These are phyloP conservation scores for Homarus americanus DNA, from an alignment of 1,140 invertebrate genomes.

Conservation along the genomic window DNA sequence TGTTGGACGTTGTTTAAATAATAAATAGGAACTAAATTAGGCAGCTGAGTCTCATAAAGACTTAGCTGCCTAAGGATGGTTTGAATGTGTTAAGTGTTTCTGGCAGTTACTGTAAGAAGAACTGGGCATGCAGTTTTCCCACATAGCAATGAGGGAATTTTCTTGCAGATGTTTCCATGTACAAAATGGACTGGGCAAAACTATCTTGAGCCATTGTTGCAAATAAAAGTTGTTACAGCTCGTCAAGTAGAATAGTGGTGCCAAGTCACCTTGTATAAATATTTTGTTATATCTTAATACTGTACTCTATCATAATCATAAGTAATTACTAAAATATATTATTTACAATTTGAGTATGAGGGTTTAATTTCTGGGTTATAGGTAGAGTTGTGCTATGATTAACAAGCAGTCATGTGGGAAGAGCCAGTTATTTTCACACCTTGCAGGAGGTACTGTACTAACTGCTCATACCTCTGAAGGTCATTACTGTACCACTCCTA, in stretches of 20 bases:
- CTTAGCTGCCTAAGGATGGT: slow-evolving; percentile 7
- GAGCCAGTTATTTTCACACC: not conserved
- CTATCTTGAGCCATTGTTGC: not conserved
- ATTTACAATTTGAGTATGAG: not conserved
- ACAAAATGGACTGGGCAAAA: not conserved
- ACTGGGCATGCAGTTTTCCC: not conserved
- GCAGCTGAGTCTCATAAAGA: not conserved
- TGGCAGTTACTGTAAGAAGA: not conserved
- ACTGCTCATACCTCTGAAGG: not conserved
- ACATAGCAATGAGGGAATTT: not conserved
- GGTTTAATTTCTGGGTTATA: not conserved
- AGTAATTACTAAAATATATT: slow-evolving; percentile 15
- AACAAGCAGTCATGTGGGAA: not conserved
- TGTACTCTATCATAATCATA: not conserved
- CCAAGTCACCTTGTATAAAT: not conserved
- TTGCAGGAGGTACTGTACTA: not conserved
- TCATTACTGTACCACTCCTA: not conserved
- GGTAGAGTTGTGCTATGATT: not conserved
- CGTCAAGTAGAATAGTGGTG: not conserved
- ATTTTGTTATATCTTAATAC: not conserved
- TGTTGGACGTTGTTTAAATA: not conserved
- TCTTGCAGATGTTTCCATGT: not conserved
- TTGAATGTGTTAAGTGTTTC: not conserved
- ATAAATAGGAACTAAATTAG: slow-evolving; percentile 50
- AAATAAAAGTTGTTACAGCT: not conserved